phyloP scores from a whole-genome alignment of 1,140 invertebrate species.

The Drosophila navojoa region DNA sequence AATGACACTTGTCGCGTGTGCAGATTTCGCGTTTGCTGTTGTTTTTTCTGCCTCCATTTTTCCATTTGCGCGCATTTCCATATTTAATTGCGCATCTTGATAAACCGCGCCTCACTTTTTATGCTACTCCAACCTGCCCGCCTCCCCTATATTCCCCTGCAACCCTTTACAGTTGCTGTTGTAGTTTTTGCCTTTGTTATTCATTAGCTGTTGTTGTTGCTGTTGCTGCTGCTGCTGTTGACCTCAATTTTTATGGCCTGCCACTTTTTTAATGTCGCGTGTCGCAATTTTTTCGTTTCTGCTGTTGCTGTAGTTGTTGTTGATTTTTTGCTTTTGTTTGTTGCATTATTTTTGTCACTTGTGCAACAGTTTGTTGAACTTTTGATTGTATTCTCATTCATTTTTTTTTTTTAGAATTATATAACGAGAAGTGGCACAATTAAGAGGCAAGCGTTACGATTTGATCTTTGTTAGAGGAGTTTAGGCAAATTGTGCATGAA shows the following conservation, averaged over 20 bases:
- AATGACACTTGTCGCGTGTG: slow-evolving; percentile 76
- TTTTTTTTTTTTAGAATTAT: slow-evolving; percentile 44
- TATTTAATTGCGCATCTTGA: slow-evolving; percentile 82
- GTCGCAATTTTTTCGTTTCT: slow-evolving; percentile 54
- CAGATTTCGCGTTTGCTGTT: slow-evolving; percentile 49
- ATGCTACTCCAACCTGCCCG: not conserved
- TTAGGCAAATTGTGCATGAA: too few species aligned
- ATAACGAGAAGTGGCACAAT: slow-evolving; percentile 30
- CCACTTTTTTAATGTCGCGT: slow-evolving; percentile 80
- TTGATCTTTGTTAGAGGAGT: too few species aligned
- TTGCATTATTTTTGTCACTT: slow-evolving; percentile 39
- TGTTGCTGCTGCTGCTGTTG: slow-evolving; percentile 61
- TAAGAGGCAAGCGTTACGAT: slow-evolving; percentile 6
- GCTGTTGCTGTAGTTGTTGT: not conserved
- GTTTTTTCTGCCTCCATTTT: slow-evolving; percentile 41
- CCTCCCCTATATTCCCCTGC: not conserved
- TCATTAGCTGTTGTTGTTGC: slow-evolving; percentile 69
- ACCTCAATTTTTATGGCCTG: slow-evolving; percentile 79
- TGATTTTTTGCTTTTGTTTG: slow-evolving; percentile 19
- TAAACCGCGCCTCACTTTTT: slow-evolving; percentile 48
- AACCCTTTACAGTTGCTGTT: slow-evolving; percentile 11
- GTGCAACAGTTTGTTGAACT: slow-evolving; percentile 78
- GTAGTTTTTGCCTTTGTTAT: slow-evolving; percentile 63
- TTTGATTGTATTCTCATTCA: slow-evolving; percentile 23
- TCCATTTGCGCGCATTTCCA: slow-evolving; percentile 74